Percentiles rank a stretch among this genome's conserved stretches.
phyloP scores from a whole-genome alignment of 2,797 vertebrate genomes.

The Amblyraja radiata region DNA sequence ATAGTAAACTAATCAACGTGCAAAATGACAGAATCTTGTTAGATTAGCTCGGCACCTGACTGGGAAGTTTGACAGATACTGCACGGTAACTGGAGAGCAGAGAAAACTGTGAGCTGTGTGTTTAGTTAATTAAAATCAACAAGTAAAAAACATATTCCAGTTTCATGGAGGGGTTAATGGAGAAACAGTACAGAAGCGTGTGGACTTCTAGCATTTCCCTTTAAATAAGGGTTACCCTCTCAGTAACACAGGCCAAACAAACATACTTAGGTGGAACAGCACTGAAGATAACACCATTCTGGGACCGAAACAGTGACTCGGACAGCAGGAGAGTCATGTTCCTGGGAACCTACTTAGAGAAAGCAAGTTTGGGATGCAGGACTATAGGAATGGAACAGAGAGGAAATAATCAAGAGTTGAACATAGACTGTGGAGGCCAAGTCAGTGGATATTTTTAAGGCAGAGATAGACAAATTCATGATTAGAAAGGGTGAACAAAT shows the following conservation, averaged over 20 bases:
- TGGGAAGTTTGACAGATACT: background rate
- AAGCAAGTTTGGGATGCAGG: too few species aligned
- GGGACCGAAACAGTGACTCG: too few species aligned
- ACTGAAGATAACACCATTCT: too few species aligned
- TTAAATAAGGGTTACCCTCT: background rate
- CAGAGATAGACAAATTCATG: too few species aligned
- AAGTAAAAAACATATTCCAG: conserved; percentile 24
- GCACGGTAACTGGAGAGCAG: background rate
- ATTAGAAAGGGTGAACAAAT: too few species aligned
- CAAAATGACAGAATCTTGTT: conserved; percentile 26
- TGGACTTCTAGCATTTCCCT: background rate
- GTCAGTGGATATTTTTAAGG: too few species aligned
- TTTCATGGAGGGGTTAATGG: background rate
- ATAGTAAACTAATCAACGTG: conserved; percentile 20
- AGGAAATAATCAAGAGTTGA: too few species aligned
- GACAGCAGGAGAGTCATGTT: too few species aligned
- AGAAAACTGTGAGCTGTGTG: background rate
- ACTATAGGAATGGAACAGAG: too few species aligned
- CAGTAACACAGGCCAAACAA: background rate
- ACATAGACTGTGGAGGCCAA: too few species aligned
- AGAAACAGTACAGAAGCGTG: background rate
- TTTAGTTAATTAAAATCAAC: conserved; percentile 22
- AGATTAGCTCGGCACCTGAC: background rate
- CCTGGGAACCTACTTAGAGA: too few species aligned
- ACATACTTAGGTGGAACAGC: background rate